Percentiles rank a stretch among this genome's conserved stretches.
These are phyloP conservation scores for Cerceris rybyensis DNA, from an alignment of 2,888 invertebrate genomes.

Conservation along the genomic window DNA sequence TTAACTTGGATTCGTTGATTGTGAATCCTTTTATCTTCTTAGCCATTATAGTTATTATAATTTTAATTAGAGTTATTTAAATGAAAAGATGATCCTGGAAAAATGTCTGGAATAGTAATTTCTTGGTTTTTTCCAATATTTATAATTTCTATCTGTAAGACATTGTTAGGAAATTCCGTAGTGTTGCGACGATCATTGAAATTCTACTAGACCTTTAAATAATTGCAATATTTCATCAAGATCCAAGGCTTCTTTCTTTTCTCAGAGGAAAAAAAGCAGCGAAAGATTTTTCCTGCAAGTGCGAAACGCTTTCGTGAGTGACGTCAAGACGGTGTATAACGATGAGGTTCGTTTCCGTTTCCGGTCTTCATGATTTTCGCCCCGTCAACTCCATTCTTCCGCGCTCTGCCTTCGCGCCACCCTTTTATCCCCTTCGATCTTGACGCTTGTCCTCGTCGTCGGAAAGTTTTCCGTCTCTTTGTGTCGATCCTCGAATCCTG, in stretches of 20 bases:
- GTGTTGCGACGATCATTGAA: too few species aligned
- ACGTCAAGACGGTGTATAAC: conserved; percentile 68
- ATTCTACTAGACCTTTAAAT: too few species aligned
- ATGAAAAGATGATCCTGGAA: too few species aligned
- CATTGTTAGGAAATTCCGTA: too few species aligned
- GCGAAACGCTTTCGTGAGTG: conserved; percentile 35
- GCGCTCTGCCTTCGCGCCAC: conserved; percentile 14
- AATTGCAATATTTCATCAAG: too few species aligned
- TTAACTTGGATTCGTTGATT: too few species aligned
- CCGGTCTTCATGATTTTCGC: conserved; percentile 76
- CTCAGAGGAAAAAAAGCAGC: neutral
- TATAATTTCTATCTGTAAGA: too few species aligned
- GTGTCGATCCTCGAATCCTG: conserved; percentile 13
- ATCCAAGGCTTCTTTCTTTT: neutral
- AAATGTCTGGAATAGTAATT: too few species aligned
- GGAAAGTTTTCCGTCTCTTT: conserved; percentile 19
- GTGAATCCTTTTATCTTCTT: too few species aligned
- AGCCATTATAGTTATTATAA: too few species aligned
- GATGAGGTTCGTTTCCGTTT: conserved; percentile 76
- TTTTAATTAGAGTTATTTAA: too few species aligned
- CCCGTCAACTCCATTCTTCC: conserved; percentile 76
- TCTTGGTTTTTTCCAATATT: too few species aligned
- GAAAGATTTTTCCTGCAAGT: conserved; percentile 5
- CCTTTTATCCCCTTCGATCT: neutral
- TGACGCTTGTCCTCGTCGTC: conserved; percentile 3